Evolutionary conservation across 2,797 vertebrate species (phyloP).

Genomic region (Phrynocephalus guinanensis): DNA sequence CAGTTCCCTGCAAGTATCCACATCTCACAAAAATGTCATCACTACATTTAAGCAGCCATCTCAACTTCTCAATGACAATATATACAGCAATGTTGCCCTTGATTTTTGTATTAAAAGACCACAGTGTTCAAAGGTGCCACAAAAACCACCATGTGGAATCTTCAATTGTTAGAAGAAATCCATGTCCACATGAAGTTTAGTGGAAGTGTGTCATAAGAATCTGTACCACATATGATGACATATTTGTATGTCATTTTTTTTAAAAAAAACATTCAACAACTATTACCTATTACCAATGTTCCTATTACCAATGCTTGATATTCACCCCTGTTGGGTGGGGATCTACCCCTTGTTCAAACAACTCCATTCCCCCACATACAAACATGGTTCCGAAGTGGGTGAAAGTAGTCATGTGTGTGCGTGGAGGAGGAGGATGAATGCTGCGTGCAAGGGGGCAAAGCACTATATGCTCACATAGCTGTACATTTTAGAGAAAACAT

Average conservation of each 20-base stretch:
- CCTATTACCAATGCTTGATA: no score
- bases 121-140: not conserved
- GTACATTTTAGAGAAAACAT: no score
- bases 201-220: slow-evolving; percentile 28
- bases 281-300: not conserved
- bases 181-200: not conserved
- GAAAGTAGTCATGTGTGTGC: no score
- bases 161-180: not conserved
- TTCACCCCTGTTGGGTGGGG: no score
- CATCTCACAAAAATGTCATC: slow-evolving; percentile 66
- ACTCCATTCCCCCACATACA: no score
- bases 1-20: slow-evolving; percentile 64
- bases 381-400: no score
- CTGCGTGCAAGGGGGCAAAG: no score
- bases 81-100: slow-evolving; percentile 60
- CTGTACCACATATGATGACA: not conserved
- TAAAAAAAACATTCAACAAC: not conserved
- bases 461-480: no score
- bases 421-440: no score
- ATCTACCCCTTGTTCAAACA: no score
- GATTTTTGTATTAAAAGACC: slow-evolving; percentile 16
- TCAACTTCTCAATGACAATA: slow-evolving; percentile 68
- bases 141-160: not conserved
- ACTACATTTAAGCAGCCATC: slow-evolving; percentile 56
- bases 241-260: not conserved